These are phyloP conservation scores for Metalampra italica DNA, from an alignment of 2,888 invertebrate genomes.

Conservation along the genomic window DNA sequence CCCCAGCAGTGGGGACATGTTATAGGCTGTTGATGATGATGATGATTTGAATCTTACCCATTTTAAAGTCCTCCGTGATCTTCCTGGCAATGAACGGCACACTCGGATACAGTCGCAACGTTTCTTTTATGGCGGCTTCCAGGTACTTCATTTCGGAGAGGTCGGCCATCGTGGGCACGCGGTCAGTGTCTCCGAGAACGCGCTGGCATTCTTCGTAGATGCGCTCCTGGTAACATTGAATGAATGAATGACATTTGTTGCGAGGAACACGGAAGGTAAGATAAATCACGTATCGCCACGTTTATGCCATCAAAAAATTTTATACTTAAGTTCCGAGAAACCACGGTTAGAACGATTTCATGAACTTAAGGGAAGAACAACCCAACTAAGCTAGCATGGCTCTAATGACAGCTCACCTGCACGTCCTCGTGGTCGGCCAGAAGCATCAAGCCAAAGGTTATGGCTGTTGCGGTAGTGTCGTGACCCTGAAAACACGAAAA, in stretches of 20 bases:
- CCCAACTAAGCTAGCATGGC: too few species aligned
- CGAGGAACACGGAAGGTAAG: too few species aligned
- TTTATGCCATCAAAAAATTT: too few species aligned
- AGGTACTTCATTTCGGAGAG: constrained; percentile 81
- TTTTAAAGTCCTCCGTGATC: constrained; percentile 77
- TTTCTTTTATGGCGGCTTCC: constrained; percentile 84
- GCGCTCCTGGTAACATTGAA: constrained; percentile 37
- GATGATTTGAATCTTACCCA: constrained; percentile 78
- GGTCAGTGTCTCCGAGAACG: constrained; percentile 52
- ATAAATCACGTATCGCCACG: too few species aligned
- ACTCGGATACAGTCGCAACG: constrained; percentile 81
- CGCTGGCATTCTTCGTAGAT: constrained; percentile 57
- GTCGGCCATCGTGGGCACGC: constrained; percentile 72
- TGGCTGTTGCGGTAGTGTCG: constrained; percentile 69
- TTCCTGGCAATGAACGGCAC: constrained; percentile 81
- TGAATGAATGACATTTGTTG: too few species aligned
- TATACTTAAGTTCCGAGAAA: too few species aligned
- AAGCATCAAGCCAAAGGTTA: constrained; percentile 57
- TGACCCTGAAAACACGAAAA: constrained; percentile 60
- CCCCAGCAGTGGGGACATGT: too few species aligned
- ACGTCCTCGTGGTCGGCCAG: constrained; percentile 52
- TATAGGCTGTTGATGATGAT: too few species aligned
- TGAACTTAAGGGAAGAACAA: too few species aligned
- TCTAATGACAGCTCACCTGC: constrained; percentile 22
- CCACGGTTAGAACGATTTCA: too few species aligned